Evolutionary conservation across 2,888 invertebrate genomes (phyloP), one percentile per base, ranked within the genome.

Genomic region (Stenurella melanura): DNA sequence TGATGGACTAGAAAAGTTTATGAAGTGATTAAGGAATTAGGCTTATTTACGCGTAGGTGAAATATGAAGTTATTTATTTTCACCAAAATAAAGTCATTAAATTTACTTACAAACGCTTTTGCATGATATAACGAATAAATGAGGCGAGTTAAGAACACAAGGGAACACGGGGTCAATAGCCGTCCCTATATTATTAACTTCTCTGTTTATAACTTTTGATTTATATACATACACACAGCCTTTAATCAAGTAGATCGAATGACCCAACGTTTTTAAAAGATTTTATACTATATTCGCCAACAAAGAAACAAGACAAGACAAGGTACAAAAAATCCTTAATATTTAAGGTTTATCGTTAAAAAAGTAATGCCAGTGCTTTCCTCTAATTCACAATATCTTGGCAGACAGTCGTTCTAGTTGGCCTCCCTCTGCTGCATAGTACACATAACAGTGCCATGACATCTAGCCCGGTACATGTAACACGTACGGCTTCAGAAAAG

Each of bases 11-110:
- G 30, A 9, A 34, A 7, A 34, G 7, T 34, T 34, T 34, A 34
- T 34, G 30, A 34, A 34, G 30, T 34, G 9, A 7, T 34, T 34
- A 4, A 34, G 21, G 4, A 26, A 34, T 26, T 4, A 34, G 30
- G 2, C 11, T 15, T 42, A 42, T 42, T 42, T 15, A 50, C 15
- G 50, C 7, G n/a, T 50, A 17, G n/a, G n/a, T 50, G n/a, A 50
- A 50, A n/a, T 50, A n/a, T n/a, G 50, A 50, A 15, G n/a, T 50
- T 50, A 50, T 50, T 50, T 50, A 50, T n/a, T 50, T 50, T 50
- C n/a, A 50, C 6, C 38, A 6, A 50, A 50, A 15, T 15, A 7
- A 50, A n/a, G 50, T 5, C 12, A 50, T 50, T 50, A 50, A 50
- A 50, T 50, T n/a, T 50, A n/a, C 50, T 50, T 50, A 7, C 6